phyloP scores from a whole-genome alignment of 2,888 invertebrate species.

The Caprella mutica region DNA sequence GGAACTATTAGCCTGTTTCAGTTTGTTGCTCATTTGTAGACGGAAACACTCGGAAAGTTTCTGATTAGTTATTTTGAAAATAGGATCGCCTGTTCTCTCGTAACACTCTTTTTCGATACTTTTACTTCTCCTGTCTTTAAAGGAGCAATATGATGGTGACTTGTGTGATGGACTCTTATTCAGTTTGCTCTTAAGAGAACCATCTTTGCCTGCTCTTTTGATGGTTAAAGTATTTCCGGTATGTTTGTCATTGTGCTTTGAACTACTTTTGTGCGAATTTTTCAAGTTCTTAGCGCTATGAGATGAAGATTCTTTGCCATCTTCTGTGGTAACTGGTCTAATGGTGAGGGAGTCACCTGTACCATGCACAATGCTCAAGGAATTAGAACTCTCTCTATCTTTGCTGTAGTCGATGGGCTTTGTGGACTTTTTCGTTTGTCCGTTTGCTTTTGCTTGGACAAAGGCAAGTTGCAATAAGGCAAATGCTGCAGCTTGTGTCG shows the following conservation, averaged over 20 bases:
- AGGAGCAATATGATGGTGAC: too few relatives aligned
- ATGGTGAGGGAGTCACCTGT: constrained; percentile 32
- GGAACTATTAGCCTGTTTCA: constrained; percentile 15
- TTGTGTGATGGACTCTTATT: neutral
- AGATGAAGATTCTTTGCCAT: too few relatives aligned
- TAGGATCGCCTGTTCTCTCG: constrained; percentile 26
- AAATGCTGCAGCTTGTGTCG: constrained; percentile 24
- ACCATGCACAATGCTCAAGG: constrained; percentile 27
- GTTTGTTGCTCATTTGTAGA: constrained; percentile 20
- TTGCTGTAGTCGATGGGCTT: constrained; percentile 22
- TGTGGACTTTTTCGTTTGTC: constrained; percentile 52
- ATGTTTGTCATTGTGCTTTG: too few relatives aligned
- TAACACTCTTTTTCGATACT: too few relatives aligned
- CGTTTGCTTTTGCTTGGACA: constrained; percentile 58
- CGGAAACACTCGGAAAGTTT: constrained; percentile 26
- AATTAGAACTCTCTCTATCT: constrained; percentile 17
- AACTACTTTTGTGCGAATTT: too few relatives aligned
- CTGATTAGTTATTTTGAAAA: constrained; percentile 33
- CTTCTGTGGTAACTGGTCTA: constrained; percentile 19
- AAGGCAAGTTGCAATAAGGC: constrained; percentile 25
- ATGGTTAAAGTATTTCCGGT: constrained; percentile 2
- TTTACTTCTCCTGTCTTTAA: too few relatives aligned
- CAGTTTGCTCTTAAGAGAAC: constrained; percentile 1
- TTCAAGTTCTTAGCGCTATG: too few relatives aligned
- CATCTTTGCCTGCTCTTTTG: constrained; percentile 3